Evolutionary conservation across 2,888 invertebrate species (phyloP).

Genomic region (Hypsopygia costalis): DNA sequence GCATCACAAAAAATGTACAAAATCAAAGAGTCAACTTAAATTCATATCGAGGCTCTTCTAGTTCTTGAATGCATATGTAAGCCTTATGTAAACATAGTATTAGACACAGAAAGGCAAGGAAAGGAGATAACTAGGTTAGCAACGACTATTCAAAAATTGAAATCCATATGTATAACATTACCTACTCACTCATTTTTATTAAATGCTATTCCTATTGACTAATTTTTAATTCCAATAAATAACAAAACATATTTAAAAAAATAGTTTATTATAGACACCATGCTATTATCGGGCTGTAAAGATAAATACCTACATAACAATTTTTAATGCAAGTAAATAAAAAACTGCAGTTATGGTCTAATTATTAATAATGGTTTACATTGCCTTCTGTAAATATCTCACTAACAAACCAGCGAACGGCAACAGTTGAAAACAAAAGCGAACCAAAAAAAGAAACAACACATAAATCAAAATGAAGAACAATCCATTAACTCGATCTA

Average conservation of each 20-base stretch:
- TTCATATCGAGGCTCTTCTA: constrained; percentile 18
- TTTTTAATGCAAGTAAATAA: no score
- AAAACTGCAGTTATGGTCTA: no score
- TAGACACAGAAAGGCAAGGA: constrained; percentile 9
- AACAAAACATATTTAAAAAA: no score
- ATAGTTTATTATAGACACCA: no score
- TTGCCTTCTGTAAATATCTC: no score
- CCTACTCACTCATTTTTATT: constrained; percentile 3
- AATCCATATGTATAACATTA: no score
- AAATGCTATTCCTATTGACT: neutral
- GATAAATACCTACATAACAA: no score
- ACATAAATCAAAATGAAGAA: constrained; percentile 75
- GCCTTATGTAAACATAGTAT: constrained; percentile 9
- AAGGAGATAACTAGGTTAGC: constrained; percentile 19
- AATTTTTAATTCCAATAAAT: neutral
- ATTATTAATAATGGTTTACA: no score
- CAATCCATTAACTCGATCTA: constrained; percentile 74
- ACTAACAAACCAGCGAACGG: no score
- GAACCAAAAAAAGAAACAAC: constrained; percentile 41
- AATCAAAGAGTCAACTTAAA: no score
- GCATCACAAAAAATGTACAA: no score
- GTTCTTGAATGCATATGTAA: neutral
- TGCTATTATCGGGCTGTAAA: no score
- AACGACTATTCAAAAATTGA: neutral
- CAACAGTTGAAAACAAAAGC: constrained; percentile 24